Base-by-base conservation (phyloP, 64 coral and sea anemone genomes). In the Cladopsammia gracilis region DNA sequence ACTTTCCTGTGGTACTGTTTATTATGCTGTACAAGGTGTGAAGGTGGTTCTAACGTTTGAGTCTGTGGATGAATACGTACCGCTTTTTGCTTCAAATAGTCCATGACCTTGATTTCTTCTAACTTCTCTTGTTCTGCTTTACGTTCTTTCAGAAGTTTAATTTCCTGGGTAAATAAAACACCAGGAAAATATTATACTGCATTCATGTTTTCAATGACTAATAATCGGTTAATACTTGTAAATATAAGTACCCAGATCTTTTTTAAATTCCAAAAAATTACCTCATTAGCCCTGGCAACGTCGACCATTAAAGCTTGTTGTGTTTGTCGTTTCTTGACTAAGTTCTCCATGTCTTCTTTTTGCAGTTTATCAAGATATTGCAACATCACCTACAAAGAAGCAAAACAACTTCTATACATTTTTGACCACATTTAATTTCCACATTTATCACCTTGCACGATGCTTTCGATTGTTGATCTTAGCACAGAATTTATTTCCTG, bases 101-200 rank as follows among this genome's bases (percentile, higher is more conserved):
- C 94, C 98, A 96, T 96, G 57, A 99, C 98, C 62, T 99, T 99
- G 45, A 96, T 74, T 86, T 99, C 98, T 25, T 91, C 98, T 20
- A 99, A 72, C 52, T 93, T 84, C 82, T 99, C 98, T 64, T 99
- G 98, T 45, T 96, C 94, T 49, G 87, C 68, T 44, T 96, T 95
- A 12, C 90, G 65, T 47, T 94, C 92, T 42, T 85, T 96, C n/a
- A 91, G 94, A 25, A 64, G 62, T 25, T 96, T 88, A 3, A 99
- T 99, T 68, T 99, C 98, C 98, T 98, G 60, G 15, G 47, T 44
- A 75, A 18, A 62, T 44, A 8, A 76, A 7, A 70, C 54, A 76
- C 25, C 48, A 88, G 2, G 34, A 34, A 34, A 34, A 34, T 34
- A 34, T 34, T 34, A 34, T 56, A 5, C 1, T 56, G 5, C 53